Base-by-base conservation (phyloP, 2,797 vertebrate genomes). In the Gymnocypris eckloni region DNA sequence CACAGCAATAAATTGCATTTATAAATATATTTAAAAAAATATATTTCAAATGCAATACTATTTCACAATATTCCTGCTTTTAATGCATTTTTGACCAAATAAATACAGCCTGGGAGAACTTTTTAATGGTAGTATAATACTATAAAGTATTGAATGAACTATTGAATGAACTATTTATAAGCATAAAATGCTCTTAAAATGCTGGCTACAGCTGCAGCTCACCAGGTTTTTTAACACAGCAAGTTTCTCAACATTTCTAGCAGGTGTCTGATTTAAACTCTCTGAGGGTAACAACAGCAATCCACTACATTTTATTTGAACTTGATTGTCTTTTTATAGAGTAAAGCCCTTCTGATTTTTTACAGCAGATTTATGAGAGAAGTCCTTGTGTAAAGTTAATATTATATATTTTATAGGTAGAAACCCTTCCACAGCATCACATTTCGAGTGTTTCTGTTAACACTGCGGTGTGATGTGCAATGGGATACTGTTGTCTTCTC, bases 381-480 rank as follows among this genome's bases (percentile, higher is more conserved):
- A 75, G 28, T 48, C 18, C 18, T 75, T 50, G 28, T 77, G 20
- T 77, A 50, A 50, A 69, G 61, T 9, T 66, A 43, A 41, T 76
- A 67, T 66, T 7, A 22, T 18, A 61, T 16, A 39, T 66, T 66
- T 48, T 45, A 66, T 66, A 41, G 48, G 45, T 69, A 5, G 6
- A 56, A 67, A 52, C 28, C 3, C 20, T 77, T 41, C 33, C 20
- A 37, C 6, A 15, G 52, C 5, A 20, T 69, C 45, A 66, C n/a
- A 61, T 79, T 28, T 59, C 10, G 13, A 59, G 76, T 59, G 37
- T 76, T 83, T 67, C 59, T 84, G 76, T 37, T 75, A 64, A 64
- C 25, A 41, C 25, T 22, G 69, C 67, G 52, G 33, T 39, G 76
- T 37, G 48, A 72, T 59, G 77, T 79, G 20, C 41, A 64, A 73